Evolutionary conservation across 1,140 invertebrate genomes (phyloP).

Genomic region (Drosophila jambulina): DNA sequence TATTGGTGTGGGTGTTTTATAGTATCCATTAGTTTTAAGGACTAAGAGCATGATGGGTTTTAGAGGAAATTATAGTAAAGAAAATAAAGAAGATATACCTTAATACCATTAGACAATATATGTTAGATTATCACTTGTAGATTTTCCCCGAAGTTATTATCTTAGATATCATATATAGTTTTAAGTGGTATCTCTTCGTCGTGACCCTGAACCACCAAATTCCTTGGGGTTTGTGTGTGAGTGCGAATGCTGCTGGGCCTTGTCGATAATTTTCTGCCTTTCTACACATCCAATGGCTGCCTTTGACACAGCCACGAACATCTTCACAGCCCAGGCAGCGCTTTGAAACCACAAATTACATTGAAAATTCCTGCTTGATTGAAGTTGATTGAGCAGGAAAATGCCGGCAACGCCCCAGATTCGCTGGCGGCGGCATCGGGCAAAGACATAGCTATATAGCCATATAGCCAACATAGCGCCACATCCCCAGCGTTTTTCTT

Average conservation of each 20-base stretch:
- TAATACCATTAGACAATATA: not conserved
- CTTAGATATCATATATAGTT: not conserved
- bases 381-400: conserved; percentile 84
- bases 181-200: conserved; percentile 1
- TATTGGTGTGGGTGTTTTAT: conserved; percentile 12
- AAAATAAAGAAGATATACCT: not conserved
- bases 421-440: conserved; percentile 19
- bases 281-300: conserved; percentile 72
- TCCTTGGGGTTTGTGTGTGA: not conserved
- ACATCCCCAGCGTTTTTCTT: conserved; percentile 5
- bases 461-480: conserved; percentile 19
- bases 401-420: conserved; percentile 70
- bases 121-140: not conserved
- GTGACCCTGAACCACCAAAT: not conserved
- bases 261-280: conserved; percentile 80
- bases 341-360: conserved; percentile 76
- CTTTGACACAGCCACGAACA: conserved; percentile 67
- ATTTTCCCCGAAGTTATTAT: not conserved
- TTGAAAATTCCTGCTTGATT: conserved; percentile 82
- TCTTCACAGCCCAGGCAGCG: conserved; percentile 40
- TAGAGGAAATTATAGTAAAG: not conserved
- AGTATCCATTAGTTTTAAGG: conserved; percentile 1
- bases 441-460: conserved; percentile 16
- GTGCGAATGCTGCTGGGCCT: conserved; percentile 53
- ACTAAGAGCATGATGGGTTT: not conserved